Evolutionary conservation across 2,888 invertebrate species (phyloP).

Genomic region (Choristoneura rosaceana): DNA sequence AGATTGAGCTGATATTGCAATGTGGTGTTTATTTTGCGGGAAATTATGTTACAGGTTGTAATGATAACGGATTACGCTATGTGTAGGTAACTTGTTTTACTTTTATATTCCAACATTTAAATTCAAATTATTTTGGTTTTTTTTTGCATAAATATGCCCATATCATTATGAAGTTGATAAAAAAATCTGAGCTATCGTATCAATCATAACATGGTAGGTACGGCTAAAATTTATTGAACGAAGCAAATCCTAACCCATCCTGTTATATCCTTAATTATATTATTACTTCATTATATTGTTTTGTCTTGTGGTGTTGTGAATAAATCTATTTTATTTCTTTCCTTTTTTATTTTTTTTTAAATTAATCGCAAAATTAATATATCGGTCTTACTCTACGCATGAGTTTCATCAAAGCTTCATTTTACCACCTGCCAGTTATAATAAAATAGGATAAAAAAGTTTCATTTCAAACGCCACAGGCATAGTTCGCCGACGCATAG

Average conservation of each 20-base stretch:
- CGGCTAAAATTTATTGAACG: too few relatives aligned
- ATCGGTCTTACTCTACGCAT: background rate
- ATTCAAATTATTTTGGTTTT: too few relatives aligned
- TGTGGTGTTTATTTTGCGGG: background rate
- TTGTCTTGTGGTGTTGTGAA: too few relatives aligned
- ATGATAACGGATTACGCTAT: background rate
- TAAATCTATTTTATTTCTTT: too few relatives aligned
- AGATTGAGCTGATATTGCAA: background rate
- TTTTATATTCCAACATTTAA: background rate
- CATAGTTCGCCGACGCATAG: slow-evolving; percentile 27
- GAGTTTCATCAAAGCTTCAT: background rate
- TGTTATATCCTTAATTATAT: too few relatives aligned
- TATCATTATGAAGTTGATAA: background rate
- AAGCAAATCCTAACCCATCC: too few relatives aligned
- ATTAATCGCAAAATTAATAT: too few relatives aligned
- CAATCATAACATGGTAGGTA: too few relatives aligned
- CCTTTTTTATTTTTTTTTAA: too few relatives aligned
- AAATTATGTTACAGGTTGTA: background rate
- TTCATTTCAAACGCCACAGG: slow-evolving; percentile 7
- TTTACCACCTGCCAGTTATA: background rate
- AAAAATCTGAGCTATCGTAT: background rate
- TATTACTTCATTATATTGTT: too few relatives aligned
- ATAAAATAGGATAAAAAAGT: background rate
- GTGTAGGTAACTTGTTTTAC: background rate
- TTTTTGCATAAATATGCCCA: too few relatives aligned